Conservation (phyloP, 2,888 invertebrate species). For the Aleiodes testaceus region DNA sequence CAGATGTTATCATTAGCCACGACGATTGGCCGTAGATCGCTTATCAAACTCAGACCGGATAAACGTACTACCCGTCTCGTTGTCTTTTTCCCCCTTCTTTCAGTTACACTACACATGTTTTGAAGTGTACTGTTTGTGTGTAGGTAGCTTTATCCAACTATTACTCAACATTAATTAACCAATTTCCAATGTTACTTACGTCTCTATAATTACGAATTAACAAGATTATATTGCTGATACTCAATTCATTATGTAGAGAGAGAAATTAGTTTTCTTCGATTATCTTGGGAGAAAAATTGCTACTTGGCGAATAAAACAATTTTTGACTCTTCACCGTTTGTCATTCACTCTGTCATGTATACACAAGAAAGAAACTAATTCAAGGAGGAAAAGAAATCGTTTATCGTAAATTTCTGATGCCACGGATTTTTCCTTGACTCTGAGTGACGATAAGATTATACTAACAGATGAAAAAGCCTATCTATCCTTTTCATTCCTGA, state of each 20-base stretch:
- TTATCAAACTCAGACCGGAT: slow-evolving; percentile 58
- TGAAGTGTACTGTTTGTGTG: background rate
- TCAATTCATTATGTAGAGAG: too few relatives aligned
- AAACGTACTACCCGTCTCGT: slow-evolving; percentile 57
- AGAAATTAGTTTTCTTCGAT: too few relatives aligned
- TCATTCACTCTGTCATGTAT: too few relatives aligned
- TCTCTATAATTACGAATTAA: too few relatives aligned
- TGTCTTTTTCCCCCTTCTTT: slow-evolving; percentile 42
- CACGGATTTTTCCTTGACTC: slow-evolving; percentile 13
- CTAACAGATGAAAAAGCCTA: slow-evolving; percentile 13
- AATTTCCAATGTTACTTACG: background rate
- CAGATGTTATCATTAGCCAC: slow-evolving; percentile 62
- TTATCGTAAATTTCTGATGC: background rate
- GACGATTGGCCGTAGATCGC: slow-evolving; percentile 61
- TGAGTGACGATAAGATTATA: slow-evolving; percentile 18
- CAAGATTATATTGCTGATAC: too few relatives aligned
- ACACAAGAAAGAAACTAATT: too few relatives aligned
- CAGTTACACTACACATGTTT: slow-evolving; percentile 1
- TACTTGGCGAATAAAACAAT: too few relatives aligned
- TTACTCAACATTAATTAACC: too few relatives aligned
- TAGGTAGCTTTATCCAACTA: background rate
- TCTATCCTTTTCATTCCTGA: background rate
- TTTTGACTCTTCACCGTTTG: too few relatives aligned
- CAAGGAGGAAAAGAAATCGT: too few relatives aligned
- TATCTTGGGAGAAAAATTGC: background rate